These are phyloP conservation scores for Hapalemur alaotrensis DNA, from an alignment of 2,797 vertebrate species.

Conservation along the genomic window DNA sequence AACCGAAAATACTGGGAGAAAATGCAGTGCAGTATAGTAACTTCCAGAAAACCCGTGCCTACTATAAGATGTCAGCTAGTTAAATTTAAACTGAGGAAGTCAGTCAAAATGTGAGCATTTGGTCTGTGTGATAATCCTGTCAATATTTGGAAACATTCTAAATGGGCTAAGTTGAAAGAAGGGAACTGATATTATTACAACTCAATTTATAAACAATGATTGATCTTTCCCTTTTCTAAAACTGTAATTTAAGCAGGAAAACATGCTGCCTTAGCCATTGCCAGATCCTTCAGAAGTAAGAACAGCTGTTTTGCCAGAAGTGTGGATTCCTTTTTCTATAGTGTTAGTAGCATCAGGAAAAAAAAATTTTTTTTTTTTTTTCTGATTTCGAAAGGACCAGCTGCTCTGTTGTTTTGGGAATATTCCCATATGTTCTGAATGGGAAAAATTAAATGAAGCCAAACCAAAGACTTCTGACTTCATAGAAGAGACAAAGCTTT, in stretches of 20 bases:
- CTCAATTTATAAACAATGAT: slow-evolving; percentile 52
- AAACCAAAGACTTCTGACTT: slow-evolving; percentile 65
- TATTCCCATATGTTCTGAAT: slow-evolving; percentile 72
- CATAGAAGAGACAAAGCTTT: slow-evolving; percentile 55
- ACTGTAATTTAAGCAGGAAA: slow-evolving; percentile 68
- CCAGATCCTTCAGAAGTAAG: slow-evolving; percentile 48
- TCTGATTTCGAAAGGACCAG: slow-evolving; percentile 57
- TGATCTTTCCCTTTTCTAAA: slow-evolving; percentile 54
- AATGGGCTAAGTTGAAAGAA: slow-evolving; percentile 49
- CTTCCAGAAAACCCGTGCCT: background rate
- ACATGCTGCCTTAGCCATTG: background rate
- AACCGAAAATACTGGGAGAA: background rate
- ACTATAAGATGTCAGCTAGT: background rate
- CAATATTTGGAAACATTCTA: slow-evolving; percentile 57
- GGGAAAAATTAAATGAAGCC: slow-evolving; percentile 63
- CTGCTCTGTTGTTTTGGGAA: slow-evolving; percentile 63
- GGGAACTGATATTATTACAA: background rate
- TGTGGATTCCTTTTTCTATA: slow-evolving; percentile 44
- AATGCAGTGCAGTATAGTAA: background rate
- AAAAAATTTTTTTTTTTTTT: background rate
- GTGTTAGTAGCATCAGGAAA: slow-evolving; percentile 49
- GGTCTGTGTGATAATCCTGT: slow-evolving; percentile 1
- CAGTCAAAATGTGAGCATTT: slow-evolving; percentile 1
- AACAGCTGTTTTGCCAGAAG: slow-evolving; percentile 63
- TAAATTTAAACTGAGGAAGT: slow-evolving; percentile 26